These are phyloP conservation scores for Raja brachyura DNA, from an alignment of 2,113 vertebrate genomes.

Conservation along the genomic window DNA sequence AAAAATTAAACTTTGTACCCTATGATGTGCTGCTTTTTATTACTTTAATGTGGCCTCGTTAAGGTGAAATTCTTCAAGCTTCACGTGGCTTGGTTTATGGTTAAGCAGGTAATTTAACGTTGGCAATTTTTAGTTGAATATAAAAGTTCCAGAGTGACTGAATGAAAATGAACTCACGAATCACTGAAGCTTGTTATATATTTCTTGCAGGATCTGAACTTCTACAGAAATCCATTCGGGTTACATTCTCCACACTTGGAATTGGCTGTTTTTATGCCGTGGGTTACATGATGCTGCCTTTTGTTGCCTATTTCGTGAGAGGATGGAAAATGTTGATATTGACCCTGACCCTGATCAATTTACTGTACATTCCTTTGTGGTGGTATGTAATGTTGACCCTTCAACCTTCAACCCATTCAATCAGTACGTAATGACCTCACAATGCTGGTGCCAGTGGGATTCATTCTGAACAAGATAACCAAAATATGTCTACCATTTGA, in stretches of 20 bases:
- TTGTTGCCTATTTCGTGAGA: constrained; percentile 72
- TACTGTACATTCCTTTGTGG: constrained; percentile 68
- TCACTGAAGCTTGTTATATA: no score
- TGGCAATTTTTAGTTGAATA: background rate
- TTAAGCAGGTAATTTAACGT: background rate
- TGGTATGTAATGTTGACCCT: constrained; percentile 75
- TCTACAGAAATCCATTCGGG: constrained; percentile 64
- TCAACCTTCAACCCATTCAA: background rate
- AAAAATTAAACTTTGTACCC: background rate
- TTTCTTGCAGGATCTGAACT: constrained; percentile 72
- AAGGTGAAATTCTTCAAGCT: background rate
- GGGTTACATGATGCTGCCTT: constrained; percentile 81
- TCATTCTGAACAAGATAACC: background rate
- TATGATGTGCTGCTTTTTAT: background rate
- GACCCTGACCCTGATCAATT: constrained; percentile 57
- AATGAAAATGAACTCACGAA: background rate
- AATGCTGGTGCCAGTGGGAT: background rate
- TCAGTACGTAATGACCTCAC: background rate
- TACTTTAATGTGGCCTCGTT: background rate
- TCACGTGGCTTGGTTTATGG: background rate
- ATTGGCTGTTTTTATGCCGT: constrained; percentile 69
- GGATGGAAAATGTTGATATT: constrained; percentile 78
- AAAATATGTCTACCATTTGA: background rate
- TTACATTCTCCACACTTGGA: constrained; percentile 74
- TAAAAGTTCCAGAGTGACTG: background rate